Evolutionary conservation across 2,888 invertebrate genomes (phyloP).

Genomic region (Colletes collaris): DNA sequence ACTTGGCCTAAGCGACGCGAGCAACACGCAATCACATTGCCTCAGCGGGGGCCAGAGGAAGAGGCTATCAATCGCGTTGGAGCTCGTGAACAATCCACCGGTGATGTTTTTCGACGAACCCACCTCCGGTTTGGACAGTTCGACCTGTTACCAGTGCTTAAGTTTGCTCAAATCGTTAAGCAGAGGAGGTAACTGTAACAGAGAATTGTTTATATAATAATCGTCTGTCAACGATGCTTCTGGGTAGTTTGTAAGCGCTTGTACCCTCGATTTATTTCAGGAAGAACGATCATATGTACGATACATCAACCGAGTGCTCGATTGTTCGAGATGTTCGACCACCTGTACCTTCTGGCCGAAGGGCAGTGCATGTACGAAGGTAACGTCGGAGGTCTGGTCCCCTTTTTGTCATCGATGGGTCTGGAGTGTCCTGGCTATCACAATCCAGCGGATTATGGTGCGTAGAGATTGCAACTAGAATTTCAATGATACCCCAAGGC

Average conservation of each 20-base stretch:
- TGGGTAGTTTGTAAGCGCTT: not conserved
- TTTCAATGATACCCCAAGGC: no score
- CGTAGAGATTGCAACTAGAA: constrained; percentile 68
- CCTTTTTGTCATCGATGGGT: constrained; percentile 93
- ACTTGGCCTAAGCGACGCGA: constrained; percentile 91
- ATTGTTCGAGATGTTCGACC: constrained; percentile 97
- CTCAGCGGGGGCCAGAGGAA: constrained; percentile 96
- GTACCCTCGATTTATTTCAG: constrained; percentile 54
- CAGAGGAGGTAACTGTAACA: constrained; percentile 85
- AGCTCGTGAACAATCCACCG: constrained; percentile 97
- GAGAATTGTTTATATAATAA: not conserved
- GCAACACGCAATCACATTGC: constrained; percentile 90
- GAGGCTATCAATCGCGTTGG: constrained; percentile 94
- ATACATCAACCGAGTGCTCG: constrained; percentile 98
- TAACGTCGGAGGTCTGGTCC: constrained; percentile 91
- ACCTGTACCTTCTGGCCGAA: constrained; percentile 94
- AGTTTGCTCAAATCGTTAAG: constrained; percentile 94
- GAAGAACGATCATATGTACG: constrained; percentile 96
- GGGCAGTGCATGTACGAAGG: constrained; percentile 98
- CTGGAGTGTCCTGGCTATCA: constrained; percentile 97
- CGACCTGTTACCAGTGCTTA: constrained; percentile 96
- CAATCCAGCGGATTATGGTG: constrained; percentile 98
- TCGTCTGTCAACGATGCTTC: not conserved
- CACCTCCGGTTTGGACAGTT: constrained; percentile 96
- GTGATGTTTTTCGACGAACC: constrained; percentile 99